phyloP scores from a whole-genome alignment of 2,888 invertebrate species.

The Cancer borealis region DNA sequence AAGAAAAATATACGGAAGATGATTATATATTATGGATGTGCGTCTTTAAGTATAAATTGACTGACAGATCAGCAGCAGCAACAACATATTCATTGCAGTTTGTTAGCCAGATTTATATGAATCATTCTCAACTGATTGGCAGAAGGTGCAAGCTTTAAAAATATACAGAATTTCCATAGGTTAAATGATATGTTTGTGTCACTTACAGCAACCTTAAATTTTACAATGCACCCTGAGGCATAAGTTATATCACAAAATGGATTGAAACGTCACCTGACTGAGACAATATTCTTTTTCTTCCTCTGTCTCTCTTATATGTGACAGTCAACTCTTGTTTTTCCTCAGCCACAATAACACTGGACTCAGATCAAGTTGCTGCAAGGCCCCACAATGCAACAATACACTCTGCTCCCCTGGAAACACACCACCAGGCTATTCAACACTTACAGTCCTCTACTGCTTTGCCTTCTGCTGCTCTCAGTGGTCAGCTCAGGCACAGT shows the following conservation, averaged over 20 bases:
- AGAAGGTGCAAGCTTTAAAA: neutral
- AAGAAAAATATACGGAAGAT: no score
- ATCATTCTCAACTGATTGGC: neutral
- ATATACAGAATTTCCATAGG: neutral
- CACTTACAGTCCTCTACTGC: neutral
- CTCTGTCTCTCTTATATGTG: neutral
- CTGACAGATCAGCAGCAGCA: neutral
- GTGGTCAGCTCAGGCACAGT: neutral
- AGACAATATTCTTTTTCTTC: neutral
- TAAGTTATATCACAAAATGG: neutral
- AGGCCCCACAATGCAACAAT: neutral
- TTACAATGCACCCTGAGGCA: neutral
- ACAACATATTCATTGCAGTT: neutral
- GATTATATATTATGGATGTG: no score
- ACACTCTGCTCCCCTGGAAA: neutral
- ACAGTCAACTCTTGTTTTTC: neutral
- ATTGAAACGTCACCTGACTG: neutral
- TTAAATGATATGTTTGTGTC: conserved; percentile 15
- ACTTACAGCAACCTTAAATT: neutral
- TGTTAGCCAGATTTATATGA: neutral
- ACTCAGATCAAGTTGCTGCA: neutral
- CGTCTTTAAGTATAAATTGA: no score
- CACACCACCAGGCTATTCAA: neutral
- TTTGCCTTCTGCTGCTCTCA: neutral
- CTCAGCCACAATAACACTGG: neutral